phyloP scores from a whole-genome alignment of 2,113 vertebrate genomes.

The Neotoma lepida region DNA sequence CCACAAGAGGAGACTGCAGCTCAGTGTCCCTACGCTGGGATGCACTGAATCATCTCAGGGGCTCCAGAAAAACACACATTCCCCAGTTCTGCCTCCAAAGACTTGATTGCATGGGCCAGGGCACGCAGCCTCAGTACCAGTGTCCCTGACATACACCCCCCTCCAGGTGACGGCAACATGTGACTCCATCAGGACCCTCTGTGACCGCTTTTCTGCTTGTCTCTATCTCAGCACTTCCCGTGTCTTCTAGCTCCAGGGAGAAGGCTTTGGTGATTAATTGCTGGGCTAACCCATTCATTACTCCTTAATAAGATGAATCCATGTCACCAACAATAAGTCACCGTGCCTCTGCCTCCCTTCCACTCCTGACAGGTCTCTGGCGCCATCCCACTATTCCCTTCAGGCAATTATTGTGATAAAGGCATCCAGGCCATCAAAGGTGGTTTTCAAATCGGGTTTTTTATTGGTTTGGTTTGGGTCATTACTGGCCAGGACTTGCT shows the following conservation, averaged over 20 bases:
- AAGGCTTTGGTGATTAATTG: not conserved
- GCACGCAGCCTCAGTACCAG: fast-evolving
- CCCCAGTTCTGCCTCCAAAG: not conserved
- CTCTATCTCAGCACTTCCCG: fast-evolving
- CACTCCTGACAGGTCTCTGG: fast-evolving
- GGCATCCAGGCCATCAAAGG: not conserved
- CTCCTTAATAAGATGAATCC: constrained; percentile 36
- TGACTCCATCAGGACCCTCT: not conserved
- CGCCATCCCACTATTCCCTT: not conserved
- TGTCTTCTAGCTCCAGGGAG: not conserved
- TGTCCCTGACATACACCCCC: not conserved
- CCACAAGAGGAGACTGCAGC: fast-evolving
- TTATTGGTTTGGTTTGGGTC: too few species aligned
- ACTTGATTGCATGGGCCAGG: not conserved
- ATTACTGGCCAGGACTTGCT: not conserved
- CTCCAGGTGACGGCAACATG: fast-evolving
- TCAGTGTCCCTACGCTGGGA: not conserved
- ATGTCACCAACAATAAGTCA: not conserved
- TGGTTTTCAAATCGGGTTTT: not conserved
- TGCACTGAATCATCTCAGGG: too few species aligned
- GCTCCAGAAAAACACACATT: not conserved
- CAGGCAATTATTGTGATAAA: not conserved
- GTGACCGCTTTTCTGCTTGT: fast-evolving
- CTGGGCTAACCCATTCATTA: constrained; percentile 25
- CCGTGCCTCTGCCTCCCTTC: constrained; percentile 12